Base-by-base conservation (phyloP, 1,140 invertebrate species). In the Phenacoccus solenopsis region DNA sequence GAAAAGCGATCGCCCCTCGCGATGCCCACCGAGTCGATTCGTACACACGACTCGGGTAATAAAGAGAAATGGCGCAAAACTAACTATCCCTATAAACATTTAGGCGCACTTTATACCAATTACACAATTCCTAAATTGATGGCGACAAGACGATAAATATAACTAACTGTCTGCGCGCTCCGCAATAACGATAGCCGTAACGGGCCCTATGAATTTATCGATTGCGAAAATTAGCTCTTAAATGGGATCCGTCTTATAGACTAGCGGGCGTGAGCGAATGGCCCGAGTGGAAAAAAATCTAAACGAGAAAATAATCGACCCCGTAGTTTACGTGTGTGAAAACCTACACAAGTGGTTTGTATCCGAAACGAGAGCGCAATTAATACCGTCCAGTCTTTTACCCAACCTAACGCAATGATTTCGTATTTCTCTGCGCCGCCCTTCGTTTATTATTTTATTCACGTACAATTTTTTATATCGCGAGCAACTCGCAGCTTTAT, bases 11-110 rank as follows among this genome's bases (percentile, higher is more conserved):
- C 38, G 38, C 38, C 38, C 30, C 30, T 13, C 30, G 5, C 13
- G 30, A 32, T 7, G 5, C 30, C 30, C 13, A 5, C 30, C 5
- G 30, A 5, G 38, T 49, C 13, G 38, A n/a, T 16, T 5, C 13
- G 30, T 32, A 32, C 13, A 32, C 38, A 13, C 30, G 30, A 32
- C 30, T 5, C 5, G 12, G 3, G 20, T 49, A 49, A 49, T 49
- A 49, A 49, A 49, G 38, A 49, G 38, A 49, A 49, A 49, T 49
- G 38, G 38, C 16, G 38, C 38, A 49, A 49, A 49, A 49, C 38
- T 49, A 49, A 49, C 38, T 49, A 49, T 49, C 38, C 38, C 38
- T 49, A 49, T 49, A 49, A 49, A 49, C 38, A 49, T 49, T 49
- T 49, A 49, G 16, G 16, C 38, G 38, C 38, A 49, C 38, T 49